Base-by-base conservation (phyloP, 2,113 vertebrate genomes). In the Lepisosteus oculatus region DNA sequence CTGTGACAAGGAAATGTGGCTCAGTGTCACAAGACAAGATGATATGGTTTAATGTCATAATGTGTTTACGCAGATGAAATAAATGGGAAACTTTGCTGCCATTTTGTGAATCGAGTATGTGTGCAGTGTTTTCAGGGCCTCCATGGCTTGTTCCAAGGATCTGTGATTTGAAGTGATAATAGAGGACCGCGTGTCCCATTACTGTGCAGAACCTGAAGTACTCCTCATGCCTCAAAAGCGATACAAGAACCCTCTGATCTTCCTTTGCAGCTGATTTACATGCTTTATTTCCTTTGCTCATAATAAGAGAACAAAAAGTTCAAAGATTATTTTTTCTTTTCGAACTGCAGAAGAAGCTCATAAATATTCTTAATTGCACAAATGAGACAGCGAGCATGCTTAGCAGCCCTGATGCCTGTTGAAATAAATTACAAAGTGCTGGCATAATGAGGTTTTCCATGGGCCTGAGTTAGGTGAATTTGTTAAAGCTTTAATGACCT, bases 1-100 rank as follows among this genome's bases (percentile, higher is more conserved):
- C 81, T 86, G 76, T 81, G 80, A 80, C 76, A 61, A 70, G 72
- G 70, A 82, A 79, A 73, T 54, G 5, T 63, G 70, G 61, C 56
- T 54, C 55, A 65, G 43, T 67, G 69, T 81, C 79, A 86, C 64
- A 70, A 69, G 74, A 77, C 56, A 12, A 6, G 55, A 61, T 61
- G 68, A 43, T 42, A 14, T 44, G n/a, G 12, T 67, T 15, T 75
- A 79, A 79, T 76, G 29, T 12, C 65, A 61, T 67, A 65, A 76
- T 68, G 72, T 56, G 59, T 55, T 74, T 62, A 67, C 64, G 65
- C 55, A 61, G 64, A n/a, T 47, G 43, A 43, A 63, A 17, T 43
- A 59, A 63, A 59, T 59, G 56, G 56, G 56, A 59, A 59, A 3
- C 56, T 59, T 59, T 59, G n/a, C 5, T 51, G 1, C 9, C 9